Conservation (phyloP, 2,888 invertebrate species). For the Coremacera marginata region DNA sequence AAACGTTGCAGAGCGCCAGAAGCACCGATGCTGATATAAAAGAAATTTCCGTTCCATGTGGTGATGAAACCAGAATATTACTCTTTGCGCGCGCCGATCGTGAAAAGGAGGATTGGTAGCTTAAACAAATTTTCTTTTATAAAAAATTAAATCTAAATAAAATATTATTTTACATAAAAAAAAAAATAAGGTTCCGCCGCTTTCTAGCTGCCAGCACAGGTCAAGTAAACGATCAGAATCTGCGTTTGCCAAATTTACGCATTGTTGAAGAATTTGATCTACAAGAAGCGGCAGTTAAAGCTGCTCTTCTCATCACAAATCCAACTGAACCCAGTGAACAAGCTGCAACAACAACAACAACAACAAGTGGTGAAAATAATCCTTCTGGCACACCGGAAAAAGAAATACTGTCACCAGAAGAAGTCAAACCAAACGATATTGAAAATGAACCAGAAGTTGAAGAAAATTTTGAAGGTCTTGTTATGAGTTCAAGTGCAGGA, state of each 20-base stretch:
- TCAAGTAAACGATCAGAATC: conserved; percentile 61
- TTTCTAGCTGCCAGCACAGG: conserved; percentile 65
- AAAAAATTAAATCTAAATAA: background rate
- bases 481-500: conserved; percentile 64
- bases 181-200: conserved; percentile 59
- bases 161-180: background rate
- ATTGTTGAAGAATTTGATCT: conserved; percentile 63
- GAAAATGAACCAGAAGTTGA: conserved; percentile 49
- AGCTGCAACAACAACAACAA: background rate
- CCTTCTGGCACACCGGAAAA: conserved; percentile 22
- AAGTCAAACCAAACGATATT: conserved; percentile 52
- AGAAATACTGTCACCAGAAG: conserved; percentile 41
- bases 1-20: conserved; percentile 57
- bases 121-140: background rate
- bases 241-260: conserved; percentile 61
- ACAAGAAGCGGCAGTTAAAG: conserved; percentile 60
- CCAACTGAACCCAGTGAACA: background rate
- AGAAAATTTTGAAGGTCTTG: conserved; percentile 61
- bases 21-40: conserved; percentile 56
- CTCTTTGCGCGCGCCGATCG: conserved; percentile 66
- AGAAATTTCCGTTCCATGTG: conserved; percentile 63
- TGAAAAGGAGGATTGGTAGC: conserved; percentile 68
- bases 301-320: conserved; percentile 56
- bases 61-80: conserved; percentile 66
- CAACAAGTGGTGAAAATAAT: background rate